Evolutionary conservation across 2,888 invertebrate genomes (phyloP).

Genomic region (Mantis religiosa): DNA sequence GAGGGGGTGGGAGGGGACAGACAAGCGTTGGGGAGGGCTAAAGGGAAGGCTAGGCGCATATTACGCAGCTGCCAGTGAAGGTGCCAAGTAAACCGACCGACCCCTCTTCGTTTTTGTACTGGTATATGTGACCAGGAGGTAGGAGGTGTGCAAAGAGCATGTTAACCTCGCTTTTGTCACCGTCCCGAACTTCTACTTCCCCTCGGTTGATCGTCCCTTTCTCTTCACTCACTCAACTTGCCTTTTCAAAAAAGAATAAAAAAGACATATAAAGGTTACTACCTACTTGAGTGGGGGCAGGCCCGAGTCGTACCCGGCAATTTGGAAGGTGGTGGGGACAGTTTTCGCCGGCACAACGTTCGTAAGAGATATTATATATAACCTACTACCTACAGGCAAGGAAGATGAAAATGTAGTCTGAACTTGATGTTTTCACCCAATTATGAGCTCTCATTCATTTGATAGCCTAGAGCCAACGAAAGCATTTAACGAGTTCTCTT

Average conservation of each 20-base stretch:
- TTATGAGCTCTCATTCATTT: no score
- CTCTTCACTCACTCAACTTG: not conserved
- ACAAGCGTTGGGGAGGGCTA: not conserved
- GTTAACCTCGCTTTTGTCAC: slow-evolving; percentile 17
- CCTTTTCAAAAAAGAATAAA: not conserved
- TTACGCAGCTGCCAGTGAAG: slow-evolving; percentile 7
- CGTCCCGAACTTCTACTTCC: not conserved
- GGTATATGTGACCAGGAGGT: not conserved
- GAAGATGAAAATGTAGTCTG: not conserved
- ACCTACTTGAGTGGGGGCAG: not conserved
- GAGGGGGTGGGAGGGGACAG: not conserved
- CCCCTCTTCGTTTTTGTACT: not conserved
- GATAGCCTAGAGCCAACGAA: no score
- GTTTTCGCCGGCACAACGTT: not conserved
- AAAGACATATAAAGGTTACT: not conserved
- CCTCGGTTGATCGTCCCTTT: not conserved
- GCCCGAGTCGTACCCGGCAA: not conserved
- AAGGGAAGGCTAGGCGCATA: not conserved
- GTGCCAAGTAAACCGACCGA: not conserved
- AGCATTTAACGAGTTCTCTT: no score
- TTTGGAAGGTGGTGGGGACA: not conserved
- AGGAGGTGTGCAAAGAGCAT: slow-evolving; percentile 2
- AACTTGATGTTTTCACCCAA: no score
- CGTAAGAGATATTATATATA: not conserved
- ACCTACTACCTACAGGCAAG: not conserved